phyloP scores from a whole-genome alignment of 2,888 invertebrate genomes.

The Polylopha cassiicola region DNA sequence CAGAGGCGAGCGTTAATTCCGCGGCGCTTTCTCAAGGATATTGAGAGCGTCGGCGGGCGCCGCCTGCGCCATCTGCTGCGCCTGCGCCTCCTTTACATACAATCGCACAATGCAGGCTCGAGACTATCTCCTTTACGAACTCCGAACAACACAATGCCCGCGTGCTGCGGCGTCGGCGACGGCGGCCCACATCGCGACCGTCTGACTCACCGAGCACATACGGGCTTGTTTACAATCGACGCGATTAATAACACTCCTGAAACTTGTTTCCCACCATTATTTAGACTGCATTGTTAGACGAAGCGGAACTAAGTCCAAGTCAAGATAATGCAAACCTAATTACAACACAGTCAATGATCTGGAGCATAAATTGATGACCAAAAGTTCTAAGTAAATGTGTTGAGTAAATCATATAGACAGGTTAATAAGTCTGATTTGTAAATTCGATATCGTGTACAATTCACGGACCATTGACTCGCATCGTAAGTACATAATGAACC shows the following conservation, averaged over 20 bases:
- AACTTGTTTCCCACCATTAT: slow-evolving; percentile 34
- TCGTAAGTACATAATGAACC: slow-evolving; percentile 44
- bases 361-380: too few species aligned
- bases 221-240: slow-evolving; percentile 65
- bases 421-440: slow-evolving; percentile 49
- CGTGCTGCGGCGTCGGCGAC: slow-evolving; percentile 33
- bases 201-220: slow-evolving; percentile 62
- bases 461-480: slow-evolving; percentile 45
- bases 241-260: slow-evolving; percentile 60
- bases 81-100: slow-evolving; percentile 72
- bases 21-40: slow-evolving; percentile 51
- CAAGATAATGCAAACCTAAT: slow-evolving; percentile 5
- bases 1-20: slow-evolving; percentile 19
- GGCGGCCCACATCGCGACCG: slow-evolving; percentile 67
- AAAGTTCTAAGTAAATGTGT: too few species aligned
- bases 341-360: slow-evolving; percentile 10
- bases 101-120: slow-evolving; percentile 56
- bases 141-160: slow-evolving; percentile 40
- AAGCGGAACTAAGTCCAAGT: slow-evolving; percentile 10
- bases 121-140: slow-evolving; percentile 33
- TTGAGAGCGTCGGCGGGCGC: slow-evolving; percentile 51
- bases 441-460: too few species aligned
- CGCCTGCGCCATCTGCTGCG: slow-evolving; percentile 31
- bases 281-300: slow-evolving; percentile 18
- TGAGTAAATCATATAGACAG: slow-evolving; percentile 17